A percentile compares a stretch with the other conserved stretches of the same genome.
Conservation (phyloP, 2,113 vertebrate species). For the Mohoua ochrocephala region DNA sequence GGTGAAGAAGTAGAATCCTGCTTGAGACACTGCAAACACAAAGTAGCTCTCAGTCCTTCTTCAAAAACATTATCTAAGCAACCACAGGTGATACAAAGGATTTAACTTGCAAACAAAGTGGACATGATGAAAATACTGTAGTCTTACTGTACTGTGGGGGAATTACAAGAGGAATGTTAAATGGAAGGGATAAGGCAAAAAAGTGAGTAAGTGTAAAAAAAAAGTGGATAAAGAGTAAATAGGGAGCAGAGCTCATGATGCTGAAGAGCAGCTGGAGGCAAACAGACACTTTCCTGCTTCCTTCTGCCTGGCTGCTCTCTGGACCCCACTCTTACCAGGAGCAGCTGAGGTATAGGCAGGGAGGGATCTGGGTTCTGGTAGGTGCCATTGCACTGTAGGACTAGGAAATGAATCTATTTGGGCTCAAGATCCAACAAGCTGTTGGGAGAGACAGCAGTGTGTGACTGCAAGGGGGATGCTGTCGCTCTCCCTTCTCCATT, state of each 20-base stretch:
- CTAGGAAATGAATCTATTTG: neutral
- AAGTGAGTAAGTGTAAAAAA: neutral
- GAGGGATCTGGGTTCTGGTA: neutral
- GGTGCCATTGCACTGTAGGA: neutral
- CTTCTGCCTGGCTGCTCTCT: neutral
- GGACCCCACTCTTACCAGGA: neutral
- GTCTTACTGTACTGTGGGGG: neutral
- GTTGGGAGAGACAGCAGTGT: neutral
- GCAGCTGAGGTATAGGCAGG: neutral
- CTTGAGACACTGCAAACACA: neutral
- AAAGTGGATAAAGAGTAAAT: neutral
- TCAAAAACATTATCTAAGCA: neutral
- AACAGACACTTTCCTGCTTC: neutral
- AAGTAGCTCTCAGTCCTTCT: neutral
- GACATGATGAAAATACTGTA: neutral
- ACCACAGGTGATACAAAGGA: neutral
- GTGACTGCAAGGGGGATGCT: fast-evolving
- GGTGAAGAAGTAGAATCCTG: neutral
- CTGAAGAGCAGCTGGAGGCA: neutral
- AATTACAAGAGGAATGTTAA: neutral
- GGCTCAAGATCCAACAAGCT: neutral
- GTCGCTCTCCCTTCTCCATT: neutral
- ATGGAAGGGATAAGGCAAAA: neutral
- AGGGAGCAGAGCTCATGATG: neutral
- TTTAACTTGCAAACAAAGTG: neutral